A percentile compares a stretch with the other conserved stretches of the same genome.
These are phyloP conservation scores for Acrocephalus arundinaceus DNA, from an alignment of 2,113 vertebrate genomes.

Conservation along the genomic window DNA sequence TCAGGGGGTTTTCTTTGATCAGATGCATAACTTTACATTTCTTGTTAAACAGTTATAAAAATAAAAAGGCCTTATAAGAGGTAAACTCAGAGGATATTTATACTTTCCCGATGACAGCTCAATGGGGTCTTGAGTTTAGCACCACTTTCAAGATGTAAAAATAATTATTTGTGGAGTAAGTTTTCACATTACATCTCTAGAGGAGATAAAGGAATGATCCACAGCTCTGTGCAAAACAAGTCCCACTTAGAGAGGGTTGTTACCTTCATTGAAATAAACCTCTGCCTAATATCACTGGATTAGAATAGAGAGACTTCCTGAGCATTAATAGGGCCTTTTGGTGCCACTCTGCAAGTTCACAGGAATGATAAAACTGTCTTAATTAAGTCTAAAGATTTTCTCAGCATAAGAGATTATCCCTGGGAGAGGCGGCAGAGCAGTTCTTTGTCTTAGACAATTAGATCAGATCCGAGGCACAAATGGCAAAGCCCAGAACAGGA, in stretches of 20 bases:
- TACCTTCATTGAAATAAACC: constrained; percentile 9
- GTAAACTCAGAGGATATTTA: constrained; percentile 15
- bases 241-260: not conserved
- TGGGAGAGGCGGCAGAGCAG: not conserved
- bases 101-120: not conserved
- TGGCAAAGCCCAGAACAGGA: not conserved
- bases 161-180: constrained; percentile 2
- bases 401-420: constrained; percentile 36
- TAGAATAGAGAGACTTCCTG: not conserved
- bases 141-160: not conserved
- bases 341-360: constrained; percentile 19
- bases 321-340: constrained; percentile 12
- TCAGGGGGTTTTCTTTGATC: constrained; percentile 60
- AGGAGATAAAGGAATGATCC: constrained; percentile 12
- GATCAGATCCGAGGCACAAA: not conserved
- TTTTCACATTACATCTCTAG: not conserved
- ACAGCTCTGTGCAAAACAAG: not conserved
- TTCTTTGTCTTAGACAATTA: constrained; percentile 41
- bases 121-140: not conserved
- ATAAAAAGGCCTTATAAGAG: constrained; percentile 10
- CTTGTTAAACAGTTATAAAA: constrained; percentile 46
- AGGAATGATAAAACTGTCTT: constrained; percentile 50
- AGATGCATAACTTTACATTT: constrained; percentile 12
- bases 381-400: constrained; percentile 59
- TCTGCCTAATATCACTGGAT: not conserved